A percentile compares a stretch with the other conserved stretches of the same genome.
These are phyloP conservation scores for Melanophora roralis DNA, from an alignment of 2,888 invertebrate genomes.

Conservation along the genomic window DNA sequence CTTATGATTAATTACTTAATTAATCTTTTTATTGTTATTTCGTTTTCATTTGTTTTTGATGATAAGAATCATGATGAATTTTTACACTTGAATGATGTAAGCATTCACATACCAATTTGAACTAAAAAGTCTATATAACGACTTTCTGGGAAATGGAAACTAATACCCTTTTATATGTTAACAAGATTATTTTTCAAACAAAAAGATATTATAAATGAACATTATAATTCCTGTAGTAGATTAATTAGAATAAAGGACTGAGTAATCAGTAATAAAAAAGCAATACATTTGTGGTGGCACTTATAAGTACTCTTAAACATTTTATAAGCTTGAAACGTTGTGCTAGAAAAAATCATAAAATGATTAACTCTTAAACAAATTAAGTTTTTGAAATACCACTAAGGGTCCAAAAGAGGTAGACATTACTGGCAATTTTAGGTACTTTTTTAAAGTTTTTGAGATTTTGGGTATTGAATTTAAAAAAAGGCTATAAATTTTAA, in stretches of 20 bases:
- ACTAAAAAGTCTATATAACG: not conserved
- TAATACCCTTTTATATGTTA: not conserved
- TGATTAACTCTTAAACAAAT: no score
- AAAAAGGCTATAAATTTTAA: no score
- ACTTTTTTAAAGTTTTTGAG: no score
- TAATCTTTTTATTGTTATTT: conserved; percentile 15
- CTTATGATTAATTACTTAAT: no score
- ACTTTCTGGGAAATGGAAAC: not conserved
- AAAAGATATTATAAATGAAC: not conserved
- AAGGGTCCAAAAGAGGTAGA: no score
- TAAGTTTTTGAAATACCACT: no score
- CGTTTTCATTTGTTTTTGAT: not conserved
- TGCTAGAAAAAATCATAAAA: no score
- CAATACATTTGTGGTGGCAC: not conserved
- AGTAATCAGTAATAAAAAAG: not conserved
- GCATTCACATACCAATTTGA: not conserved
- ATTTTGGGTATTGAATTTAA: no score
- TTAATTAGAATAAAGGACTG: not conserved
- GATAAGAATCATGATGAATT: conserved; percentile 2
- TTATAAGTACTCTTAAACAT: not conserved
- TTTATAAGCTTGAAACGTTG: no score
- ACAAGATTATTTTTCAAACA: not conserved
- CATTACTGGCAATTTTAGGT: no score
- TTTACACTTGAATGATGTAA: conserved; percentile 1
- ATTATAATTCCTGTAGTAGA: not conserved